Evolutionary conservation across 2,888 invertebrate genomes (phyloP).

Genomic region (Drosophila limbata): DNA sequence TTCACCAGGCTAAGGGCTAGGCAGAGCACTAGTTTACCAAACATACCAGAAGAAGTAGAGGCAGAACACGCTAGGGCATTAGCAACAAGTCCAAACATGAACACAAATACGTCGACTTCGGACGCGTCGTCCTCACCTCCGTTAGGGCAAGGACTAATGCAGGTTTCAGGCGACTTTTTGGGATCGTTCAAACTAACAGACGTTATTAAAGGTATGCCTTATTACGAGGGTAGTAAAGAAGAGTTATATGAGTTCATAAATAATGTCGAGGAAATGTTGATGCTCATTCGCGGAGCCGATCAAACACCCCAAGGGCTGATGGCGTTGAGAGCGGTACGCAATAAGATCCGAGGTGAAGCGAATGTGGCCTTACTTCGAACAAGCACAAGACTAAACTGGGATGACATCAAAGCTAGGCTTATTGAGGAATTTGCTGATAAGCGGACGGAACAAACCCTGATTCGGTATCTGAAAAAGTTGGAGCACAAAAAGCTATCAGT

Average conservation of each 20-base stretch:
- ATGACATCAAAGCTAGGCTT: not conserved
- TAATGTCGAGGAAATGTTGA: not conserved
- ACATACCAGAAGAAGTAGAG: not conserved
- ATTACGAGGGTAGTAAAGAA: not conserved
- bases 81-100: not conserved
- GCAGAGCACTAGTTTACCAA: not conserved
- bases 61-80: not conserved
- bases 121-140: not conserved
- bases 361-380: not conserved
- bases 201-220: not conserved
- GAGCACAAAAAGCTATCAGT: not conserved
- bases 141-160: not conserved
- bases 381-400: not conserved
- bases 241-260: not conserved
- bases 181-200: not conserved
- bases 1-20: not conserved
- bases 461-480: not conserved
- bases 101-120: not conserved
- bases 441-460: not conserved
- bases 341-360: not conserved
- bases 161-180: not conserved
- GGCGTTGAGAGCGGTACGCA: not conserved
- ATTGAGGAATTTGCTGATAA: not conserved
- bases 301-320: not conserved
- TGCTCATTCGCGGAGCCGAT: not conserved